Percentiles rank a stretch among this genome's conserved stretches.
phyloP scores from a whole-genome alignment of 2,888 invertebrate genomes.

The Coleophora flavipennella region DNA sequence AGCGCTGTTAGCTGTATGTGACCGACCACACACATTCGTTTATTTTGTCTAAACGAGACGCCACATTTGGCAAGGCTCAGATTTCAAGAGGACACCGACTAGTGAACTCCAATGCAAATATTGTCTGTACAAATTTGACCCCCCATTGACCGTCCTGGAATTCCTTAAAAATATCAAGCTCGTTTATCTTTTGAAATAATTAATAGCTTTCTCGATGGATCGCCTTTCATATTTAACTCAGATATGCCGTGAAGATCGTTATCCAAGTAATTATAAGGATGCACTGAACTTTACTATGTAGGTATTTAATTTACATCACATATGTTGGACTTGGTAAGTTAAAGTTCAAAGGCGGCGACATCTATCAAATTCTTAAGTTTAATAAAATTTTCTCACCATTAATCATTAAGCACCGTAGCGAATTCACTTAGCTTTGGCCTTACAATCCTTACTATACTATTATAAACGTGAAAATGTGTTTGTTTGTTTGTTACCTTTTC shows the following conservation, averaged over 20 bases:
- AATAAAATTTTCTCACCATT: too few relatives aligned
- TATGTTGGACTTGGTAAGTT: too few relatives aligned
- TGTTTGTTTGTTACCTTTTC: too few relatives aligned
- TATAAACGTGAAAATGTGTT: too few relatives aligned
- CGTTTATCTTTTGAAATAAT: slow-evolving; percentile 36
- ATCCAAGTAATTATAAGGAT: slow-evolving; percentile 15
- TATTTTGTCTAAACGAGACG: slow-evolving; percentile 25
- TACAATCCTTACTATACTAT: too few relatives aligned
- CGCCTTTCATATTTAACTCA: slow-evolving; percentile 19
- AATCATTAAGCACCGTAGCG: too few relatives aligned
- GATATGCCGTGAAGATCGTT: slow-evolving; percentile 18
- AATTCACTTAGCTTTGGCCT: too few relatives aligned
- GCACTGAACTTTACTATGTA: not conserved
- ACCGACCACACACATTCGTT: slow-evolving; percentile 29
- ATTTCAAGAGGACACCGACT: slow-evolving; percentile 20
- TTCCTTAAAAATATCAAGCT: slow-evolving; percentile 8
- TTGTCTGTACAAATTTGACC: slow-evolving; percentile 1
- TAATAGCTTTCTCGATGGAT: slow-evolving; percentile 31
- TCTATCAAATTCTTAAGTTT: too few relatives aligned
- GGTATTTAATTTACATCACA: not conserved
- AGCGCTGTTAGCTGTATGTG: too few relatives aligned
- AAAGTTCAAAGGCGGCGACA: too few relatives aligned
- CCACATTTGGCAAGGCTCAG: slow-evolving; percentile 22
- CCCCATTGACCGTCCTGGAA: slow-evolving; percentile 10
- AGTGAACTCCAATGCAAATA: slow-evolving; percentile 7